Percentiles rank a stretch among this genome's conserved stretches.
phyloP scores from a whole-genome alignment of 23 tunicate species.

The Styela plicata region DNA sequence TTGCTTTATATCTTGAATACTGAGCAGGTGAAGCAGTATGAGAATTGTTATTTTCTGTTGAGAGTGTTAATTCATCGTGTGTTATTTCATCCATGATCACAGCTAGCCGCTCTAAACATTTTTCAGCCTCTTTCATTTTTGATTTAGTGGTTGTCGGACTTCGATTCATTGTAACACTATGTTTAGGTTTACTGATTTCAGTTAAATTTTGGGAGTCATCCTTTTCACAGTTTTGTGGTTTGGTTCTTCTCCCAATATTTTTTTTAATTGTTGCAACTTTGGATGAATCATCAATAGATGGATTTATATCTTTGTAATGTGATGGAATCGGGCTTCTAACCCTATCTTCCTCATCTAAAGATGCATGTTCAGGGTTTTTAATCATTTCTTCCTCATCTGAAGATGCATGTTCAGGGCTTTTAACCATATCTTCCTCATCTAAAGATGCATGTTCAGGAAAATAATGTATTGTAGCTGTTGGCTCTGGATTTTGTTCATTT shows the following conservation, averaged over 20 bases:
- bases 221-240: background rate
- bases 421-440: background rate
- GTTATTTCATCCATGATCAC: background rate
- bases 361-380: background rate
- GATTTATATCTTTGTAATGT: background rate
- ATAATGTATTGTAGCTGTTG: too few relatives aligned
- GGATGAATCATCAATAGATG: background rate
- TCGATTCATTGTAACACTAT: background rate
- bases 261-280: too few relatives aligned
- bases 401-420: background rate
- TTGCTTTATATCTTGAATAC: background rate
- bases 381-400: background rate
- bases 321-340: too few relatives aligned
- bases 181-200: background rate
- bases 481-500: background rate
- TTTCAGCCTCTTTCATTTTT: conserved; percentile 4
- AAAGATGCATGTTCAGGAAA: too few relatives aligned
- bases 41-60: background rate
- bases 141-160: background rate
- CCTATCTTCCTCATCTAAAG: background rate
- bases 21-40: background rate
- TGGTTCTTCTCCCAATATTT: background rate
- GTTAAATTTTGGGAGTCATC: background rate
- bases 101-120: background rate
- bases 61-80: background rate